Evolutionary conservation across 2,113 vertebrate species (phyloP), one percentile per base, ranked within the genome.

Genomic region (Galbula dea): DNA sequence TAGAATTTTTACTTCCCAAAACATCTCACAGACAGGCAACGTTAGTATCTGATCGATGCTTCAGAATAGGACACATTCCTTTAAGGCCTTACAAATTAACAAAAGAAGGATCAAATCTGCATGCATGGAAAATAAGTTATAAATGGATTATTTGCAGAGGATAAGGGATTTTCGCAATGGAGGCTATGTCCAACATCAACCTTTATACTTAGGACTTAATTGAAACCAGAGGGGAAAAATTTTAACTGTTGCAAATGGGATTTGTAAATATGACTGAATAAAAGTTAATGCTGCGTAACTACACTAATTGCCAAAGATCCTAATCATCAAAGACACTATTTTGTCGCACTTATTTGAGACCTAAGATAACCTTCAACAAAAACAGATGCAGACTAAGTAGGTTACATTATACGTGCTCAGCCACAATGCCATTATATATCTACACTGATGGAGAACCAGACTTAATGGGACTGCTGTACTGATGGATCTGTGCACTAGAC

Each of bases 401-500:
- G 10, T 20, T 26, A 11, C 0, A 2, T 29, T 46, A 57, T 15
- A 54, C 17, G 16, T 4, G 3, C 20, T 51, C 10, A n/a, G 37
- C 43, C 34, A 36, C 20, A 15, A 4, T 17, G 32, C 6, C 7
- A 0, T 10, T 32, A 20, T 14, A 46, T 1, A 58, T 39, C 18
- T 48, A 39, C 20, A 27, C 7, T 21, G 30, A 36, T 3, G 7
- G 46, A 5, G 4, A 83, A 34, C 29, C 27, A 69, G 51, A 16
- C 27, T 36, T 16, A 0, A 0, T 5, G 6, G 59, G 9, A 66
- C 41, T 30, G 34, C 8, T 58, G 18, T n/a, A 4, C 2, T 19
- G 27, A 48, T 24, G 9, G 58, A 52, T 22, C 8, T 34, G 9
- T 30, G 15, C 15, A 6, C 29, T 49, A 59, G 21, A 9, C 11